Evolutionary conservation across 2,888 invertebrate species (phyloP), one percentile per base, ranked within the genome.

Genomic region (Hylaea fasciaria): DNA sequence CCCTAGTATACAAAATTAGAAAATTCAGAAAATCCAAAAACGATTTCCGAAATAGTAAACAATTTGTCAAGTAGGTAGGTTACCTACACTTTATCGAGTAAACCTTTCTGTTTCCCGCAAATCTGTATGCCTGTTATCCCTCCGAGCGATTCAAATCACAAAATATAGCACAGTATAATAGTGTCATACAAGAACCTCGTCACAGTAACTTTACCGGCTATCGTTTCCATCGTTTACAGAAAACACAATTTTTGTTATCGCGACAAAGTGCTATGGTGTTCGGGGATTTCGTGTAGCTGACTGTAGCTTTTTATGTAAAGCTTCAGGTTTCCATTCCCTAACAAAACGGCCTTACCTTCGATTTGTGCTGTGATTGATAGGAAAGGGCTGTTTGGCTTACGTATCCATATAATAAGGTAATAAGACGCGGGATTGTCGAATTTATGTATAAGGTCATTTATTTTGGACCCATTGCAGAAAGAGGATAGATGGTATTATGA

Each of bases 301-400:
- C 13, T 45, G 37, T 16, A 39, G 14, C 28, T 32, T 46, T 43
- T 50, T 53, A 39, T 22, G n/a, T 29, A 22, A 14, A 28, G 46
- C 13, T 49, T 55, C 47, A 51, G 17, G 43, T 51, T 51, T 48
- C 44, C 35, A 47, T 55, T 46, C 40, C 29, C 29, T n/a, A 28
- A 22, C 7, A 50, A 44, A 58, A 49, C 11, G 10, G n/a, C 16
- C 44, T 14, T 44, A 37, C 17, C 17, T 43, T 13, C n/a, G 14
- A 44, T 53, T 54, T 14, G 39, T 44, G 12, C 48, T 43, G 39
- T 54, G 59, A 59, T 59, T 49, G 48, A 54, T 59, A 59, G 52
- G 32, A 39, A 57, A 28, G 45, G 32, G 39, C 44, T 28, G 29
- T 11, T 45, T 49, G 11, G 29, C 9, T 37, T 12, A 49, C 13